Evolutionary conservation across 2,888 invertebrate species (phyloP).

Genomic region (Cylindroiulus punctatus): DNA sequence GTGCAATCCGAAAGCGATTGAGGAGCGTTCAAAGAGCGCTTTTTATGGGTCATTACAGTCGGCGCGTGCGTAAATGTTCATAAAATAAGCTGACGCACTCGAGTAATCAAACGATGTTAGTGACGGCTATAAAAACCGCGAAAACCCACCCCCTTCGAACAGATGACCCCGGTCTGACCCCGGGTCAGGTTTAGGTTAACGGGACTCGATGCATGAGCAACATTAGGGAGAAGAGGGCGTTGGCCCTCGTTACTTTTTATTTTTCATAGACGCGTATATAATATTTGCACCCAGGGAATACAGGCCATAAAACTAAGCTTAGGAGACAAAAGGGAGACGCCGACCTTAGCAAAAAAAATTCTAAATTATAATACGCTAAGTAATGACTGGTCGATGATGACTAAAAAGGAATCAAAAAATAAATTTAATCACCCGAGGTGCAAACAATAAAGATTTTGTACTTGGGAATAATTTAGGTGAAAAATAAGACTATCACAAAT

Average conservation of each 20-base stretch:
- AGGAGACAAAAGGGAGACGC: neutral
- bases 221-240: neutral
- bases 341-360: neutral
- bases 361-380: neutral
- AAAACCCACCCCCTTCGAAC: neutral
- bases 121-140: neutral
- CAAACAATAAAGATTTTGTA: neutral
- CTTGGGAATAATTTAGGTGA: neutral
- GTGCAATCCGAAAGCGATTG: slow-evolving; percentile 13
- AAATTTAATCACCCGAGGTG: neutral
- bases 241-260: slow-evolving; percentile 8
- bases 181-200: slow-evolving; percentile 1
- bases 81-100: slow-evolving; percentile 49
- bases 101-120: slow-evolving; percentile 1
- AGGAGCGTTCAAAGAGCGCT: slow-evolving; percentile 27
- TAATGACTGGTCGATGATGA: too few relatives aligned
- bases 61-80: slow-evolving; percentile 8
- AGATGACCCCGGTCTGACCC: neutral
- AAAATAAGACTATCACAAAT: too few relatives aligned
- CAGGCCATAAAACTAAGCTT: neutral
- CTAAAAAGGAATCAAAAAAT: too few relatives aligned
- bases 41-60: slow-evolving; percentile 26
- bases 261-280: neutral
- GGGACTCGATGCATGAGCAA: neutral
- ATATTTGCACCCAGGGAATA: slow-evolving; percentile 21